Percentiles rank a stretch among this genome's conserved stretches.
Conservation (phyloP, 2,797 vertebrate species). For the Gorsachius magnificus region DNA sequence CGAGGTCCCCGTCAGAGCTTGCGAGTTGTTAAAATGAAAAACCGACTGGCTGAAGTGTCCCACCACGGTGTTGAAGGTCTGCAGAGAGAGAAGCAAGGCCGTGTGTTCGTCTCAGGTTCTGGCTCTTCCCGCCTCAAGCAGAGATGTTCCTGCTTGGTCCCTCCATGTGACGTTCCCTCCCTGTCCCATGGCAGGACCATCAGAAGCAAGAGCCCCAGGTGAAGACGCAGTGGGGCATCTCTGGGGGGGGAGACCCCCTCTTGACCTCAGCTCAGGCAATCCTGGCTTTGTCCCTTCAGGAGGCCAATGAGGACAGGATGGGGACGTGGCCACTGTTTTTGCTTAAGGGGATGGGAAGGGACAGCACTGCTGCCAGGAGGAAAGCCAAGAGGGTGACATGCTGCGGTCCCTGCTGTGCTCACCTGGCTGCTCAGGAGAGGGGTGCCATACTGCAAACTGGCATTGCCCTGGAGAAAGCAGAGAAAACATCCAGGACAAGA, state of each 20-base stretch:
- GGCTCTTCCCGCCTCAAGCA: neutral
- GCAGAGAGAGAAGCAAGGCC: neutral
- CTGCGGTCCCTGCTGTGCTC: neutral
- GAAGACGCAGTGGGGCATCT: neutral
- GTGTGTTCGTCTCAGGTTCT: accelerated
- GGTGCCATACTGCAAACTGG: neutral
- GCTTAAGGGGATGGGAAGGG: neutral
- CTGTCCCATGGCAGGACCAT: neutral
- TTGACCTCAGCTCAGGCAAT: neutral
- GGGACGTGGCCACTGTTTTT: neutral
- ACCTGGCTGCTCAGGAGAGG: constrained; percentile 71
- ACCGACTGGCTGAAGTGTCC: constrained; percentile 81
- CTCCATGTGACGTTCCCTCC: neutral
- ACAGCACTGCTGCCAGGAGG: neutral
- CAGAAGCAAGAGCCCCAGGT: neutral
- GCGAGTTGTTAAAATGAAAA: constrained; percentile 79
- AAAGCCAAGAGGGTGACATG: neutral
- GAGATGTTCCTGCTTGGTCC: neutral
- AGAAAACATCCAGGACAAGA: neutral
- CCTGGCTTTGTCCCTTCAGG: neutral
- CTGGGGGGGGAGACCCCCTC: neutral
- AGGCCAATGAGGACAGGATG: accelerated
- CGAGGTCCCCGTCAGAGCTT: constrained; percentile 79
- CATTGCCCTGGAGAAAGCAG: constrained; percentile 34
- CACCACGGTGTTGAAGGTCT: constrained; percentile 77